phyloP scores from a whole-genome alignment of 2,888 invertebrate species.

The Glaucopsyche alexis region DNA sequence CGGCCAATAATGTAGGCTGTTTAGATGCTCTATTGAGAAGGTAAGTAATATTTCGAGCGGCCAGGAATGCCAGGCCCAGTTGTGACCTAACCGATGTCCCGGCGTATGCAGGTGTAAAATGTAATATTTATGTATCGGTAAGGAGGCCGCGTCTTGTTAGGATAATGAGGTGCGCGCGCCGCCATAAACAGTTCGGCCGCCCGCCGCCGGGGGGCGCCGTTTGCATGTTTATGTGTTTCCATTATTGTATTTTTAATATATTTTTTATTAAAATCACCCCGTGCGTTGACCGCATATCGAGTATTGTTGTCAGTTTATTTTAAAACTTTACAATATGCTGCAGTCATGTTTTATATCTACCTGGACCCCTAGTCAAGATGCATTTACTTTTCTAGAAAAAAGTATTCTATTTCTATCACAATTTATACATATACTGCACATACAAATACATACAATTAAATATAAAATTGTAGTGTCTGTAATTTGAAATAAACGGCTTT shows the following conservation, averaged over 20 bases:
- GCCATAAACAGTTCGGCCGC: slow-evolving; percentile 66
- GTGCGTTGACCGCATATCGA: slow-evolving; percentile 43
- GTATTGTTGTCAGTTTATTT: not conserved
- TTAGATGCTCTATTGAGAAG: not conserved
- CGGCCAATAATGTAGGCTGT: not conserved
- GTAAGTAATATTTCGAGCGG: not conserved
- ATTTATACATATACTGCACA: too few relatives aligned
- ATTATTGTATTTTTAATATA: slow-evolving; percentile 45
- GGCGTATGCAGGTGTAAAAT: slow-evolving; percentile 74
- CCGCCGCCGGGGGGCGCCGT: slow-evolving; percentile 71
- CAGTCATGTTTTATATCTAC: not conserved
- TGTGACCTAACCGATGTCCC: slow-evolving; percentile 32
- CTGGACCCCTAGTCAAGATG: too few relatives aligned
- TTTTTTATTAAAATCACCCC: slow-evolving; percentile 48
- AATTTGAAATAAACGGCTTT: too few relatives aligned
- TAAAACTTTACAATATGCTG: not conserved
- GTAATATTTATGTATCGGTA: slow-evolving; percentile 76
- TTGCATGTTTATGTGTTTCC: slow-evolving; percentile 72
- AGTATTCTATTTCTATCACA: not conserved
- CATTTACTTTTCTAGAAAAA: not conserved
- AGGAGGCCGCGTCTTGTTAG: slow-evolving; percentile 75
- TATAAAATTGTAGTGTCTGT: too few relatives aligned
- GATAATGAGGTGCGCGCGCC: slow-evolving; percentile 75
- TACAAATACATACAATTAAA: too few relatives aligned
- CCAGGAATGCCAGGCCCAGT: not conserved